phyloP scores from a whole-genome alignment of 2,797 vertebrate genomes.

The Emydoidea blandingii region DNA sequence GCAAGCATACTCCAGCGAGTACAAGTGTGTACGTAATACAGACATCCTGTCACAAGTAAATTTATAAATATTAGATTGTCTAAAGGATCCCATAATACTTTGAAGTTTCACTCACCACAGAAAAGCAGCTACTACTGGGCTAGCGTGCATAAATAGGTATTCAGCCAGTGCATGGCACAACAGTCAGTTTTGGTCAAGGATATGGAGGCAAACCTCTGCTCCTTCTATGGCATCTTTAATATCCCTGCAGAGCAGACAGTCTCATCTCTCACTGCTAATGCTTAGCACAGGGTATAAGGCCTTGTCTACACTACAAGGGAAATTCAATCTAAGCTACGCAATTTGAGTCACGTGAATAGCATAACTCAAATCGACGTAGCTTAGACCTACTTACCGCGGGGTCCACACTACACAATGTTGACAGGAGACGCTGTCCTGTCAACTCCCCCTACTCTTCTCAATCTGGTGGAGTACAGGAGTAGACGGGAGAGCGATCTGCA shows the following conservation, averaged over 20 bases:
- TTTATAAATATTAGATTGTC: not conserved
- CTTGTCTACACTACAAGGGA: too few relatives aligned
- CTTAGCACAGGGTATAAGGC: not conserved
- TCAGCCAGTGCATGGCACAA: not conserved
- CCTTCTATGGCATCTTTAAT: not conserved
- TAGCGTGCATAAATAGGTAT: not conserved
- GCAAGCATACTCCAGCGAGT: not conserved
- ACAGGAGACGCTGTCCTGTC: too few relatives aligned
- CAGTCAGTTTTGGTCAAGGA: not conserved
- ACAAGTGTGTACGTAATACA: not conserved
- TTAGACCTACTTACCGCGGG: too few relatives aligned
- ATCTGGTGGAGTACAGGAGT: too few relatives aligned
- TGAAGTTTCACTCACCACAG: not conserved
- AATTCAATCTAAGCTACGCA: too few relatives aligned
- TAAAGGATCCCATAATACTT: not conserved
- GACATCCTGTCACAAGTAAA: not conserved
- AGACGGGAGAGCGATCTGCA: too few relatives aligned
- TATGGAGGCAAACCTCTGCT: not conserved
- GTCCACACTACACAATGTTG: too few relatives aligned
- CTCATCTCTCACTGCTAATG: not conserved
- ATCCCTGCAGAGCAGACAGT: not conserved
- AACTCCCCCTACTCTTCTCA: too few relatives aligned
- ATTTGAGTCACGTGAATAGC: too few relatives aligned
- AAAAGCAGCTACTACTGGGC: not conserved
- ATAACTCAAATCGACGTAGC: too few relatives aligned